Conservation (phyloP, 2,888 invertebrate species). For the Eristalinus aeneus region DNA sequence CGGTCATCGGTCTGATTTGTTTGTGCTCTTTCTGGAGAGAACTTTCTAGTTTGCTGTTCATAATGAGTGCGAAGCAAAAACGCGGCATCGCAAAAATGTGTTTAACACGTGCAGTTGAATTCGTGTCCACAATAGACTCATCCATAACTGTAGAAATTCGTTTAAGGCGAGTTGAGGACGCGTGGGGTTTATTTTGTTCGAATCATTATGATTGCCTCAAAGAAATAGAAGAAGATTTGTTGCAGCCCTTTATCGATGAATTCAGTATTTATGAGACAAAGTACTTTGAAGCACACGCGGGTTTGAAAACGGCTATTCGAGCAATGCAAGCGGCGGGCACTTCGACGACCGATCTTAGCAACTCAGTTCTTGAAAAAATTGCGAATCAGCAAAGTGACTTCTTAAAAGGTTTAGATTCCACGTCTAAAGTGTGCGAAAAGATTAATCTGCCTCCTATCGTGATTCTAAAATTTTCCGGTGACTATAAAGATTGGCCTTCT, state of each 20-base stretch:
- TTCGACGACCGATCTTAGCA: not conserved
- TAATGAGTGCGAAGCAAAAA: slow-evolving; percentile 11
- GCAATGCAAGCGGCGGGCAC: not conserved
- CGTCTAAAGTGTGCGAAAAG: not conserved
- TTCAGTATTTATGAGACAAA: slow-evolving; percentile 22
- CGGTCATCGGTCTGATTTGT: no score
- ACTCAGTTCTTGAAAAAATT: not conserved
- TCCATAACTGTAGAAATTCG: slow-evolving; percentile 13
- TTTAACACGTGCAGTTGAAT: slow-evolving; percentile 16
- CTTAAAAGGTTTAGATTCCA: not conserved
- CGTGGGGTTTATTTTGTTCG: slow-evolving; percentile 3
- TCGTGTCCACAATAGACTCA: not conserved
- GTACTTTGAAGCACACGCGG: slow-evolving; percentile 20
- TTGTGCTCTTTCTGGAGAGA: not conserved
- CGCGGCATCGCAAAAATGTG: slow-evolving; percentile 12
- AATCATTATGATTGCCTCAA: slow-evolving; percentile 12
- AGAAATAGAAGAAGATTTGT: not conserved
- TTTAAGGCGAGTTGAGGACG: not conserved
- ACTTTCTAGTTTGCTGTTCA: not conserved
- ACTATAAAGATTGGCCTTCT: slow-evolving; percentile 62
- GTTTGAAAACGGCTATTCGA: not conserved
- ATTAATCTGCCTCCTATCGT: slow-evolving; percentile 45
- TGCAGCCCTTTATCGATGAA: not conserved
- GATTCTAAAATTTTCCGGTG: slow-evolving; percentile 49
- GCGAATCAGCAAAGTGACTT: slow-evolving; percentile 6